Evolutionary conservation across 2,888 invertebrate genomes (phyloP), one percentile per base, ranked within the genome.

Genomic region (Scrobipalpa costella): DNA sequence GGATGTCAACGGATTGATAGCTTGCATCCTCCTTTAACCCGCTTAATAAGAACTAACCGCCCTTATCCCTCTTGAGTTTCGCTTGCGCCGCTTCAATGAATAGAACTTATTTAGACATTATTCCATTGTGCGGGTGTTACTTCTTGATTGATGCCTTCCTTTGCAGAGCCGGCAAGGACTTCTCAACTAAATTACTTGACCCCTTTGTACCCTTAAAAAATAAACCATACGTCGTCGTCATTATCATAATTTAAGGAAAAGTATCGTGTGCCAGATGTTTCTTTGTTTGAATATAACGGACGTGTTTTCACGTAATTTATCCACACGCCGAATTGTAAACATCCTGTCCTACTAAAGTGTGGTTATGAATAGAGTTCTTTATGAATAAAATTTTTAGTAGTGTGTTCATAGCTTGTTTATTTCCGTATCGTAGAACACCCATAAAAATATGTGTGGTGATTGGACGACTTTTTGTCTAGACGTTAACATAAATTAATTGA

Each of bases 41-140:
- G 57, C 13, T 13, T 57, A 38, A 57, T 57, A 38, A 19, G 36
- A 13, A 38, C 38, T 57, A 57, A 57, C 57, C 36, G 19, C 57
- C 57, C 57, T 38, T 57, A 57, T 57, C 57, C 57, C 57, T 38
- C 57, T 57, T 57, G 11, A 55, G 55, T 17, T 55, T n/a, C 33
- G 27, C 7, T n/a, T 52, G 21, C 52, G 19, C 17, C 52, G 19
- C 17, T 11, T 27, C 27, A 17, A 27, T 27, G 34, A 55, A 34
- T 34, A 55, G 15, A 15, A 33, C 50, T 50, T 50, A 55, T 55
- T 55, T 27, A 55, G 27, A 55, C 55, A 55, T 55, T 55, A 55
- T 55, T 55, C 33, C 34, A 55, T 55, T 55, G 55, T 27, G 55
- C 33, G 33, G 33, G 55, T 55, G 27, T 27, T 52, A 27, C 21